A percentile compares a stretch with the other conserved stretches of the same genome.
phyloP scores from a whole-genome alignment of 2,888 invertebrate genomes.

The Crossocerus cetratus region DNA sequence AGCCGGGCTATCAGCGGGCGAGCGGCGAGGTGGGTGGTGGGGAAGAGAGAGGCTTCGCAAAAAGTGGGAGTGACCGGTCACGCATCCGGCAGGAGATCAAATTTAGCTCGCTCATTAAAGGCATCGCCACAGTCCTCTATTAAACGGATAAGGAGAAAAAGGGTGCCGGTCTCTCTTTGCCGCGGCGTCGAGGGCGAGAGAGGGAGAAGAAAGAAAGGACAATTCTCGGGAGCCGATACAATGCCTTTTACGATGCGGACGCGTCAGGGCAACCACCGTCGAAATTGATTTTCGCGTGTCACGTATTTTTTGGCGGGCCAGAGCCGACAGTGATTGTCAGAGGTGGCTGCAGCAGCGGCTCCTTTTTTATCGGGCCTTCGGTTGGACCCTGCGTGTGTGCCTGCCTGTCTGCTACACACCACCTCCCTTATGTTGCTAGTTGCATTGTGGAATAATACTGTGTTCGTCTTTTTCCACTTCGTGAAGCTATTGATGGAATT shows the following conservation, averaged over 20 bases:
- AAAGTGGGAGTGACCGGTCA: not conserved
- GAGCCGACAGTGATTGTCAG: constrained; percentile 44
- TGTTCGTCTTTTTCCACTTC: too few species aligned
- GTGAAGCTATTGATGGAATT: too few species aligned
- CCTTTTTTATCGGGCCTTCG: constrained; percentile 40
- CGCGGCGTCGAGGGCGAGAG: not conserved
- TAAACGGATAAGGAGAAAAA: not conserved
- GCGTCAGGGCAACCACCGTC: constrained; percentile 53
- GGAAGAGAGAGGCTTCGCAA: not conserved
- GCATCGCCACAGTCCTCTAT: not conserved
- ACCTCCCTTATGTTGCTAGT: too few species aligned
- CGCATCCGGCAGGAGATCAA: constrained; percentile 18
- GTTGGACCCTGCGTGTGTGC: too few species aligned
- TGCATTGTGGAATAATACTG: too few species aligned
- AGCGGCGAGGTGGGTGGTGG: not conserved
- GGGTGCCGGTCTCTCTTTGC: not conserved
- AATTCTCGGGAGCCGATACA: constrained; percentile 40
- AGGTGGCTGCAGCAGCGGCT: constrained; percentile 53
- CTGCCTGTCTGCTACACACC: too few species aligned
- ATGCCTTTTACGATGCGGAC: constrained; percentile 46
- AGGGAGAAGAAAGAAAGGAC: not conserved
- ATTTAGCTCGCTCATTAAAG: constrained; percentile 18
- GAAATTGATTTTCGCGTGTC: constrained; percentile 71
- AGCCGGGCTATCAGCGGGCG: not conserved
- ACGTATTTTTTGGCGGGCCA: constrained; percentile 61